Base-by-base conservation (phyloP, 35 echinoderm and acorn worm genomes). In the Anneissia japonica region DNA sequence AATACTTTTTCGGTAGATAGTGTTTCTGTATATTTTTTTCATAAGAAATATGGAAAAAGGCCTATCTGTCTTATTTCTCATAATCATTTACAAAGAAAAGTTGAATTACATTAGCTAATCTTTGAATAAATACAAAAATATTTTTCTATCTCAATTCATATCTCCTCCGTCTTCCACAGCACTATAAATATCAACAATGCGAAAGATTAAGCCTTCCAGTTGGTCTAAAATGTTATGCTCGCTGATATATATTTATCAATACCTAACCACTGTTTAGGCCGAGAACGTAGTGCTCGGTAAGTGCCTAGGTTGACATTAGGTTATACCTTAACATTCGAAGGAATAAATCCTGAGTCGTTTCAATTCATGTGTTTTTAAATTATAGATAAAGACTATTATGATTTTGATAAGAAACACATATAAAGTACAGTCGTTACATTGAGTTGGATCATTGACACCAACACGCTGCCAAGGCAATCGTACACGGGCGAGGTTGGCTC, bases 111-210 rank as follows among this genome's bases (percentile, higher is more conserved):
- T 12, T 43, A 6, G 14, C 40, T 43, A 43, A 64, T 16, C 51
- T 64, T 64, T 64, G 51, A 64, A 64, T 64, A 64, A 64, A 64
- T 64, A 64, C 51, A 64, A 64, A 64, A 64, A 64, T 64, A 64
- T 64, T 64, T 64, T 14, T 64, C 51, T 64, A 64, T 64, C 9
- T 64, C 51, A 64, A 64, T 64, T 1, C 11, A 64, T 23, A 64
- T 64, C 51, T 64, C 9, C 51, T 64, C 51, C 51, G 2, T 64
- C 51, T 64, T 64, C 9, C 51, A 3, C 51, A 64, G 51, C 21
- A 64, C 51, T 64, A 64, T 64, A 64, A 64, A 64, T 64, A 64
- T 64, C 51, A 64, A 64, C 51, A 64, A 9, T 64, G 40, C 21
- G 2, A 9, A 64, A 12, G 51, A 64, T 64, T 64, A 64, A 1